These are phyloP conservation scores for Conops quadrifasciatus DNA, from an alignment of 2,888 invertebrate species.

Conservation along the genomic window DNA sequence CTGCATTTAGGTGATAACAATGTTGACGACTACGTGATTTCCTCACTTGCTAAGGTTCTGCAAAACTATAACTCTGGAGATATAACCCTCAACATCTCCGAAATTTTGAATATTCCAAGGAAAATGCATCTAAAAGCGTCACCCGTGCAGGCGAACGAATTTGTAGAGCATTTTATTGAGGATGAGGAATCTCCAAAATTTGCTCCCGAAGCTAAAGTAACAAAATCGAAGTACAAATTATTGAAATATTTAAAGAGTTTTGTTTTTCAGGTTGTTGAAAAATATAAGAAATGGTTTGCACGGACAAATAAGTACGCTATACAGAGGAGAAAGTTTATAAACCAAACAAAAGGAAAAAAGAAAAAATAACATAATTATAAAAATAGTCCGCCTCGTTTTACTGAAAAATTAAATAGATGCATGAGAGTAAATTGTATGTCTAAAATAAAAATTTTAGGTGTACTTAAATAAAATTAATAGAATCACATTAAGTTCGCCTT, in stretches of 20 bases:
- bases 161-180: constrained; percentile 54
- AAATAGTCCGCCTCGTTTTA: too few species aligned
- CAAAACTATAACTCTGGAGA: constrained; percentile 59
- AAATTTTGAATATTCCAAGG: constrained; percentile 53
- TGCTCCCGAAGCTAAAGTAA: constrained; percentile 54
- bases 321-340: constrained; percentile 39
- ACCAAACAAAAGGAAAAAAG: constrained; percentile 42
- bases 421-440: background rate
- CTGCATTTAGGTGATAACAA: constrained; percentile 48
- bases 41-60: constrained; percentile 58
- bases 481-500: too few species aligned
- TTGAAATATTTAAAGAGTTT: constrained; percentile 21
- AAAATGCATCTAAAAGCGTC: constrained; percentile 50
- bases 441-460: too few species aligned
- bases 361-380: constrained; percentile 35
- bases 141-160: constrained; percentile 53
- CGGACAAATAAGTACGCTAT: constrained; percentile 47
- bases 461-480: too few species aligned
- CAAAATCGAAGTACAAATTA: background rate
- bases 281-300: constrained; percentile 54
- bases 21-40: constrained; percentile 49
- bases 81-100: constrained; percentile 56
- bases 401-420: constrained; percentile 35
- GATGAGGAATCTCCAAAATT: constrained; percentile 49
- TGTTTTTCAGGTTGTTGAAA: constrained; percentile 48